phyloP scores from a whole-genome alignment of 2,797 vertebrate genomes.

The Cynopterus sphinx region DNA sequence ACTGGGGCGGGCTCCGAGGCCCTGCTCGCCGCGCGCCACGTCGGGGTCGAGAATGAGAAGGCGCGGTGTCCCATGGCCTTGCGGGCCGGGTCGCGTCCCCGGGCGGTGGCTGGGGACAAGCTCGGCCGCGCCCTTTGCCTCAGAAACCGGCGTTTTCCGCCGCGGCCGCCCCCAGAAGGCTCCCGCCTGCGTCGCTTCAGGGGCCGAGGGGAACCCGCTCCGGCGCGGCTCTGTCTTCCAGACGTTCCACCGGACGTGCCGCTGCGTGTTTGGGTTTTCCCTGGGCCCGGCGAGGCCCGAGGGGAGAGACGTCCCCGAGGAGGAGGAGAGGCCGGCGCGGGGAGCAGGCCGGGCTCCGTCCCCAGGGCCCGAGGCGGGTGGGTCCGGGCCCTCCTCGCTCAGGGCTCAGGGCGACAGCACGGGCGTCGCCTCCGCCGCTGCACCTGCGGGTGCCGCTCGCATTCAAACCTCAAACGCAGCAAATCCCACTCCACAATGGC shows the following conservation, averaged over 20 bases:
- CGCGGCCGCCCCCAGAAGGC: accelerated
- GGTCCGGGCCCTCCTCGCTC: too few species aligned
- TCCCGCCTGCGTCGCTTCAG: accelerated
- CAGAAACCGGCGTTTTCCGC: neutral
- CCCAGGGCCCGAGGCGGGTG: too few species aligned
- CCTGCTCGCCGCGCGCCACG: too few species aligned
- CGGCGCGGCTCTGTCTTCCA: neutral
- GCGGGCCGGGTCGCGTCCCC: too few species aligned
- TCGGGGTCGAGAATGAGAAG: too few species aligned
- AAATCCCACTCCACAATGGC: conserved; percentile 94
- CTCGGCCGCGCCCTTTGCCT: accelerated
- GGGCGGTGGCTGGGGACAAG: accelerated
- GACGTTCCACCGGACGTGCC: neutral
- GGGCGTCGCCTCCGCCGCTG: conserved; percentile 88
- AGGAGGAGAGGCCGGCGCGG: too few species aligned
- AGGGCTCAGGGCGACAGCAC: too few species aligned
- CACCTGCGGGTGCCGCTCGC: conserved; percentile 94
- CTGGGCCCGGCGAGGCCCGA: neutral
- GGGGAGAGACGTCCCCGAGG: neutral
- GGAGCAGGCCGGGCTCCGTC: too few species aligned
- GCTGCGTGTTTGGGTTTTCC: neutral
- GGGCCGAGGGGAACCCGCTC: neutral
- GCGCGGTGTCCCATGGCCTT: too few species aligned
- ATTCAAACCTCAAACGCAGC: conserved; percentile 93
- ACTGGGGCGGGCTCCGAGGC: too few species aligned